Conservation (phyloP, 92 coral and sea anemone genomes). For the Porites rus region DNA sequence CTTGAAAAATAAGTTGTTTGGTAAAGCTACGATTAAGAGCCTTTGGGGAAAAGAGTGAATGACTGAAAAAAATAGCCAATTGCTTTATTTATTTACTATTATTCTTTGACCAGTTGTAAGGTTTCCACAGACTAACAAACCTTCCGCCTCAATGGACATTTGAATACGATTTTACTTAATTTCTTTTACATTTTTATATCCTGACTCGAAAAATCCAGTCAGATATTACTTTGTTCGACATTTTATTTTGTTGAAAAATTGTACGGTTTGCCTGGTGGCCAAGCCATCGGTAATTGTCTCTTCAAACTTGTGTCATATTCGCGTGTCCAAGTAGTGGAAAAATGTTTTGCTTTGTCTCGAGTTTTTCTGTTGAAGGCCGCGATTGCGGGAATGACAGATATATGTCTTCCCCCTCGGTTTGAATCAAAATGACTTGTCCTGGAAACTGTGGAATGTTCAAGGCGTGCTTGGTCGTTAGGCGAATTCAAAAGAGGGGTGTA, state of each 20-base stretch:
- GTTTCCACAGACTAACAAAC: too few species aligned
- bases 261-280: slow-evolving; percentile 32
- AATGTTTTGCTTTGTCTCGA: slow-evolving; percentile 5
- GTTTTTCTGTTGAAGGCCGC: slow-evolving; percentile 7
- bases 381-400: slow-evolving; percentile 27
- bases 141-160: too few species aligned
- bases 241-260: slow-evolving; percentile 38
- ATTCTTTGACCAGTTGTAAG: too few species aligned
- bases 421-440: background rate
- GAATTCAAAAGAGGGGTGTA: background rate
- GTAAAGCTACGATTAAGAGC: too few species aligned
- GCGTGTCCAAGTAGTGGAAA: slow-evolving; percentile 3
- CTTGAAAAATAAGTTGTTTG: too few species aligned
- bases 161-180: background rate
- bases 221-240: background rate
- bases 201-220: background rate
- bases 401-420: slow-evolving; percentile 2
- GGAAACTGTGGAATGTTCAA: slow-evolving; percentile 40
- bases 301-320: slow-evolving; percentile 8
- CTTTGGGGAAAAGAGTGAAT: too few species aligned
- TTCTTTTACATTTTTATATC: too few species aligned
- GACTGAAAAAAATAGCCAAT: too few species aligned
- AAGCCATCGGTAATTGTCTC: slow-evolving; percentile 34
- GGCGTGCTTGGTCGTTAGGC: background rate
- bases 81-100: too few species aligned